A percentile compares a stretch with the other conserved stretches of the same genome.
These are phyloP conservation scores for Cherax quadricarinatus DNA, from an alignment of 1,140 invertebrate species.

Conservation along the genomic window DNA sequence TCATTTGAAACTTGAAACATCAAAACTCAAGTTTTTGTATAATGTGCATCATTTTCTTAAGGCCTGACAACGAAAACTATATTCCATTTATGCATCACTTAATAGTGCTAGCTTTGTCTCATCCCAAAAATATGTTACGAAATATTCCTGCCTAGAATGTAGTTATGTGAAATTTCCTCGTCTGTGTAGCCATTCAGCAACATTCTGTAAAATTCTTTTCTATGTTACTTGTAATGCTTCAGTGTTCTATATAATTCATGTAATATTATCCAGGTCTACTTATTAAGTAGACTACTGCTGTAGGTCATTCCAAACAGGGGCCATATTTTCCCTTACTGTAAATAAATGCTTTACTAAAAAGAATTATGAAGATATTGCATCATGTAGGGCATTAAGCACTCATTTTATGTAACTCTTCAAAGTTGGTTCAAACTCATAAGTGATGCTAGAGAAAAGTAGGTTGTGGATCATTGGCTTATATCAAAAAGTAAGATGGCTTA, in stretches of 20 bases:
- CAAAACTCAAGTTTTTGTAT: not conserved
- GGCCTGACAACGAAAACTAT: conserved; percentile 26
- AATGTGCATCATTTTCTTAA: conserved; percentile 8
- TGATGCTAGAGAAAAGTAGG: not conserved
- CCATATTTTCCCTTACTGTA: conserved; percentile 9
- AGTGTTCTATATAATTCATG: conserved; percentile 1
- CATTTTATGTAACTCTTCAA: not conserved
- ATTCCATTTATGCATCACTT: conserved; percentile 17
- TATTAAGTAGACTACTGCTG: conserved; percentile 2
- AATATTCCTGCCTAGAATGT: conserved; percentile 13
- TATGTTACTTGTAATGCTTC: conserved; percentile 16
- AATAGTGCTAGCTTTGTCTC: not conserved
- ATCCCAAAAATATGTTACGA: conserved; percentile 7
- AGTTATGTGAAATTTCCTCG: conserved; percentile 20
- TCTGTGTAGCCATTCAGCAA: not conserved
- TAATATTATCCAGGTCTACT: conserved; percentile 1
- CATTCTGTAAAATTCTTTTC: not conserved
- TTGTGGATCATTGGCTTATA: not conserved
- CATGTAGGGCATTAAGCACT: conserved; percentile 27
- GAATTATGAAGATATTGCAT: conserved; percentile 24
- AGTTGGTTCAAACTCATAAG: not conserved
- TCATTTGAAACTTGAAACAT: not conserved
- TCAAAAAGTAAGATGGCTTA: not conserved
- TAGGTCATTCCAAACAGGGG: conserved; percentile 37
- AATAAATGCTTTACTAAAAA: not conserved